Percentiles rank a stretch among this genome's conserved stretches.
phyloP scores from a whole-genome alignment of 2,113 vertebrate species.

The Chelonoidis abingdonii region DNA sequence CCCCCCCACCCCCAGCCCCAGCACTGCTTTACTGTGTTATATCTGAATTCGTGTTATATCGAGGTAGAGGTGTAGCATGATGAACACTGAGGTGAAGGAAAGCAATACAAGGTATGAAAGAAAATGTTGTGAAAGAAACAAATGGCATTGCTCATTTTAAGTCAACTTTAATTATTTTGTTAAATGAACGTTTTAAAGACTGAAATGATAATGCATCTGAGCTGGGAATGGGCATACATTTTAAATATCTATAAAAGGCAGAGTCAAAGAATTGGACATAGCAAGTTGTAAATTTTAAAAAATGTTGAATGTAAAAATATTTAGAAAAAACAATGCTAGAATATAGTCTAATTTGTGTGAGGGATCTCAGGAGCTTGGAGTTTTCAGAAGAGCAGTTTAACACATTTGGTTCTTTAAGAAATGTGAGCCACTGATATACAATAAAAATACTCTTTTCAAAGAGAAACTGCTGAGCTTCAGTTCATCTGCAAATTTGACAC shows the following conservation, averaged over 20 bases:
- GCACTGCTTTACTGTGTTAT: no score
- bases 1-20: no score
- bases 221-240: no score
- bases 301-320: accelerated
- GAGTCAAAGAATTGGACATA: not conserved
- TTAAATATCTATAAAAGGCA: no score
- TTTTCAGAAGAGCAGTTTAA: not conserved
- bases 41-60: no score
- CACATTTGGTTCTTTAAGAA: accelerated
- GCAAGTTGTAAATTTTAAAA: not conserved
- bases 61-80: accelerated
- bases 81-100: not conserved
- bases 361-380: accelerated
- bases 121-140: accelerated
- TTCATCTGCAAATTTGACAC: no score
- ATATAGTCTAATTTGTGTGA: not conserved
- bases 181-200: no score
- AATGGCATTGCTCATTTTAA: not conserved
- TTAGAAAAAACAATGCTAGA: not conserved
- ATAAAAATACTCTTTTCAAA: not conserved
- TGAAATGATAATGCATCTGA: no score
- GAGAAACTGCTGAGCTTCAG: no score
- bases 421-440: not conserved
- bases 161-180: no score
- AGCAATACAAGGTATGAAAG: not conserved